phyloP scores from a whole-genome alignment of 2,113 vertebrate species.

The Bos taurus region ARS-UCD2.0 NC_037348.1:34591501-34592000 shows the following conservation, averaged over 20 bases:
- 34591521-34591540: background rate
- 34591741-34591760: rapidly evolving
- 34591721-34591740: background rate
- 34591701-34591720: background rate
- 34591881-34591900: conserved; percentile 1
- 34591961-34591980: conserved; percentile 44
- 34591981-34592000: background rate
- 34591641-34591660: background rate
- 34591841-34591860: conserved; percentile 43
- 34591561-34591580: background rate
- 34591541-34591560: background rate
- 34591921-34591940: background rate
- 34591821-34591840: background rate
- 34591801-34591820: background rate
- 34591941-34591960: rapidly evolving
- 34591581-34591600: background rate
- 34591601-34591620: background rate
- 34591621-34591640: background rate
- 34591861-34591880: conserved; percentile 50
- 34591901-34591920: background rate
- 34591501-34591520: background rate
- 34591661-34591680: background rate
- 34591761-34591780: background rate
- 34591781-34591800: background rate
- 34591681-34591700: background rate